These are phyloP conservation scores for Anabas testudineus DNA, from an alignment of 2,797 vertebrate species.

Conservation along the genomic window DNA sequence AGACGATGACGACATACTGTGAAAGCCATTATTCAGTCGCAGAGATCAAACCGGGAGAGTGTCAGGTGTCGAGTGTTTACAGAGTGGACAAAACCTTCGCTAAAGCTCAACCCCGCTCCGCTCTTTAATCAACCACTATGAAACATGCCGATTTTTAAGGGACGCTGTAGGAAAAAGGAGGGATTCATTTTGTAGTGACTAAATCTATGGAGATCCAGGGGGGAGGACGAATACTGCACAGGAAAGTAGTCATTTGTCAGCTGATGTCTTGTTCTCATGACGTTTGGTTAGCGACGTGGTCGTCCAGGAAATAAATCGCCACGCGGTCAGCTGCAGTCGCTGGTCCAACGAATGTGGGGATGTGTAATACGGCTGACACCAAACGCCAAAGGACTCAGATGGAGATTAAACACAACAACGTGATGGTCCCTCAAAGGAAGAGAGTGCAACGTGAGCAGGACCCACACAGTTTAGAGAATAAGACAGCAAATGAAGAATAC, in stretches of 20 bases:
- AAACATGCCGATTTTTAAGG: conserved; percentile 56
- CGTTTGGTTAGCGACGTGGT: background rate
- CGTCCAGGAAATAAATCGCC: background rate
- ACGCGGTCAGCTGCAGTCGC: background rate
- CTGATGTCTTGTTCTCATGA: background rate
- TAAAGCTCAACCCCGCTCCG: conserved; percentile 27
- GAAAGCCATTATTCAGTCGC: conserved; percentile 52
- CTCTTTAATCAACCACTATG: conserved; percentile 62
- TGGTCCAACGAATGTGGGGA: background rate
- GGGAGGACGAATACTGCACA: conserved; percentile 30
- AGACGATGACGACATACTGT: conserved; percentile 53
- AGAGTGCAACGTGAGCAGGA: background rate
- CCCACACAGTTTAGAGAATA: background rate
- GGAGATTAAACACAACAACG: too few relatives aligned
- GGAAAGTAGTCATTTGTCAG: conserved; percentile 5
- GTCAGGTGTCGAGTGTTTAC: conserved; percentile 74
- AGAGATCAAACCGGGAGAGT: conserved; percentile 57
- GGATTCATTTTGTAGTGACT: conserved; percentile 64
- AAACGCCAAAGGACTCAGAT: too few relatives aligned
- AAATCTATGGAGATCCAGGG: conserved; percentile 34
- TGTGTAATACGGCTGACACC: too few relatives aligned
- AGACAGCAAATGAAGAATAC: background rate
- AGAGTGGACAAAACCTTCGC: conserved; percentile 50
- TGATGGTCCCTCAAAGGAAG: too few relatives aligned
- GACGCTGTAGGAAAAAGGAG: conserved; percentile 71